These are phyloP conservation scores for Salminus brasiliensis DNA, from an alignment of 2,113 vertebrate genomes.

Conservation along the genomic window DNA sequence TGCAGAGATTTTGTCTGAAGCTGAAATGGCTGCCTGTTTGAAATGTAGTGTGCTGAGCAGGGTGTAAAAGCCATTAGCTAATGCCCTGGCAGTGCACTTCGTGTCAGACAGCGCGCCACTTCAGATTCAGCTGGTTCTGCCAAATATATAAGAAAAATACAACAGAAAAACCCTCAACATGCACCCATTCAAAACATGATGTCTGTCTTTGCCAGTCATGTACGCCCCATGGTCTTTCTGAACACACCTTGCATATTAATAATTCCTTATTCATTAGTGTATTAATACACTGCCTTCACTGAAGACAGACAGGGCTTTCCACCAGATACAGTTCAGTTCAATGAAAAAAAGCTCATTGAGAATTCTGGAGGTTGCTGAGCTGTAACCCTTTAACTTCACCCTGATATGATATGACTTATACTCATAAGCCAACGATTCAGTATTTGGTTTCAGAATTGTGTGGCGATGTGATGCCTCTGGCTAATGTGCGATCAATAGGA, in stretches of 20 bases:
- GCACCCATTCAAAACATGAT: not conserved
- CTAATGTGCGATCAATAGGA: not conserved
- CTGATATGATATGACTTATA: not conserved
- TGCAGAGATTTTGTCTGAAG: not conserved
- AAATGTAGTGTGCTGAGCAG: not conserved
- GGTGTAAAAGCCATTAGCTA: conserved; percentile 37
- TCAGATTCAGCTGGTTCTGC: not conserved
- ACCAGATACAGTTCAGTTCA: not conserved
- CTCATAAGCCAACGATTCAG: not conserved
- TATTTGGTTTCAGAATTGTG: not conserved
- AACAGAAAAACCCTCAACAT: not conserved
- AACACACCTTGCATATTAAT: not conserved
- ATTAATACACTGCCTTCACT: not conserved
- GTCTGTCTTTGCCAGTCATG: not conserved
- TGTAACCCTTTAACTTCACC: not conserved
- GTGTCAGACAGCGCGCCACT: not conserved
- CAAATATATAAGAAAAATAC: conserved; percentile 2
- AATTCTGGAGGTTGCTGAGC: not conserved
- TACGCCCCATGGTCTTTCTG: not conserved
- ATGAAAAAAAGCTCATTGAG: not conserved
- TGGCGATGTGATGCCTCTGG: not conserved
- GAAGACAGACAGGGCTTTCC: not conserved
- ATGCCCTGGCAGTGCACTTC: conserved; percentile 22
- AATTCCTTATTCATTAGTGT: not conserved
- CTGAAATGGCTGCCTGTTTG: conserved; percentile 28